Conservation (phyloP, 2,888 invertebrate species). For the Frankliniella fusca region DNA sequence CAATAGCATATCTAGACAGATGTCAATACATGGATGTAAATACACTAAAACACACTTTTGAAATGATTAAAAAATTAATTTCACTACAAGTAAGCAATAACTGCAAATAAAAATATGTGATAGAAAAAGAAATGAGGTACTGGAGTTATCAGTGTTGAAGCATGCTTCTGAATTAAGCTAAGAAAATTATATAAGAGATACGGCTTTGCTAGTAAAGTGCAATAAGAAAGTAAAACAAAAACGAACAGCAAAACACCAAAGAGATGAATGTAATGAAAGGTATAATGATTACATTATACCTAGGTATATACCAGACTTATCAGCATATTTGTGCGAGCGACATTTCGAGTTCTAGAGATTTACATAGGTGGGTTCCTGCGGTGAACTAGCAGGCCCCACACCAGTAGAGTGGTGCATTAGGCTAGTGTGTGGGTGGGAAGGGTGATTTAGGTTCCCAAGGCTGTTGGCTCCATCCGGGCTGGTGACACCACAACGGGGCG, state of each 20-base stretch:
- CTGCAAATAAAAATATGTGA: constrained; percentile 31
- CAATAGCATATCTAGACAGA: neutral
- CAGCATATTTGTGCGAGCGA: constrained; percentile 33
- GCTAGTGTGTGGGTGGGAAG: constrained; percentile 18
- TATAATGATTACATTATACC: constrained; percentile 35
- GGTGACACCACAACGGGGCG: constrained; percentile 32
- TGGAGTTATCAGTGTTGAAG: constrained; percentile 34
- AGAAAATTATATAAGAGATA: constrained; percentile 37
- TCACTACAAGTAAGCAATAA: constrained; percentile 22
- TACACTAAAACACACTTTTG: constrained; percentile 39
- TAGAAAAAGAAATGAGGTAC: constrained; percentile 35
- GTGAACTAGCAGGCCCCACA: constrained; percentile 42
- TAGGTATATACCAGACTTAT: constrained; percentile 42
- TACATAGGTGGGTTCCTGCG: constrained; percentile 86
- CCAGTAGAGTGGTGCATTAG: constrained; percentile 37
- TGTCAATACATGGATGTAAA: constrained; percentile 39
- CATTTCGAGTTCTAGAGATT: constrained; percentile 65
- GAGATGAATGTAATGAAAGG: constrained; percentile 37
- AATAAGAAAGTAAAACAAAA: constrained; percentile 43
- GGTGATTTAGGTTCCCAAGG: constrained; percentile 19
- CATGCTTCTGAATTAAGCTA: constrained; percentile 31
- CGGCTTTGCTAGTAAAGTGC: constrained; percentile 34
- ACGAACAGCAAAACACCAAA: constrained; percentile 47
- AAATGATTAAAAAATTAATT: constrained; percentile 39
- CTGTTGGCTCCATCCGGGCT: constrained; percentile 32